Evolutionary conservation across 2,113 vertebrate species (phyloP).

Genomic region (Synodontis membranacea): DNA sequence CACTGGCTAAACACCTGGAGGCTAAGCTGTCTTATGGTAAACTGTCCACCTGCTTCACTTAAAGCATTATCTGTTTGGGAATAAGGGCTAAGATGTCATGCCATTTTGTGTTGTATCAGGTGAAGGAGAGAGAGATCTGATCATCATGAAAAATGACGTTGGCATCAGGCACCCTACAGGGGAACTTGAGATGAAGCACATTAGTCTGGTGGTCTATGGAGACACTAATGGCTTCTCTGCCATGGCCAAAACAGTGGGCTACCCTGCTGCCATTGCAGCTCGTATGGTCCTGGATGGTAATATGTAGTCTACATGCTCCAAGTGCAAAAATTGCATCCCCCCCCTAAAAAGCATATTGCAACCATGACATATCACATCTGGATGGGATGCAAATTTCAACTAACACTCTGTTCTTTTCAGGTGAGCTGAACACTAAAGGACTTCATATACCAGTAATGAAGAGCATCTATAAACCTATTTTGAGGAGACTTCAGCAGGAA

Average conservation of each 20-base stretch:
- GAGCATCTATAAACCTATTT: conserved; percentile 83
- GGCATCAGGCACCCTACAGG: conserved; percentile 89
- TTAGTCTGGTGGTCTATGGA: conserved; percentile 90
- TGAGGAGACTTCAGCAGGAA: conserved; percentile 83
- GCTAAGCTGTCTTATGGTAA: conserved; percentile 86
- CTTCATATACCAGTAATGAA: conserved; percentile 85
- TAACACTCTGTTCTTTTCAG: conserved; percentile 65
- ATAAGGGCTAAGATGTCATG: not conserved
- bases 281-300: conserved; percentile 93
- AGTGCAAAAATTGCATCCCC: too few relatives aligned
- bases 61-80: not conserved
- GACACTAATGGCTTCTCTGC: conserved; percentile 87
- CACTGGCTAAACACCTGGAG: conserved; percentile 89
- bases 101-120: conserved; percentile 64
- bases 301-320: conserved; percentile 53
- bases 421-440: conserved; percentile 87
- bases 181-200: conserved; percentile 87
- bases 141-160: conserved; percentile 89
- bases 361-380: not conserved
- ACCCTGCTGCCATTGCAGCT: conserved; percentile 87
- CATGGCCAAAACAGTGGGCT: conserved; percentile 96
- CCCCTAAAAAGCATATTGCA: too few relatives aligned
- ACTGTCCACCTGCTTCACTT: conserved; percentile 24
- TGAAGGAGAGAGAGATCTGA: conserved; percentile 87
- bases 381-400: not conserved